Percentiles rank a stretch among this genome's conserved stretches.
Evolutionary conservation across 1,140 invertebrate genomes (phyloP).

Genomic region (Nixonia krombeini): DNA sequence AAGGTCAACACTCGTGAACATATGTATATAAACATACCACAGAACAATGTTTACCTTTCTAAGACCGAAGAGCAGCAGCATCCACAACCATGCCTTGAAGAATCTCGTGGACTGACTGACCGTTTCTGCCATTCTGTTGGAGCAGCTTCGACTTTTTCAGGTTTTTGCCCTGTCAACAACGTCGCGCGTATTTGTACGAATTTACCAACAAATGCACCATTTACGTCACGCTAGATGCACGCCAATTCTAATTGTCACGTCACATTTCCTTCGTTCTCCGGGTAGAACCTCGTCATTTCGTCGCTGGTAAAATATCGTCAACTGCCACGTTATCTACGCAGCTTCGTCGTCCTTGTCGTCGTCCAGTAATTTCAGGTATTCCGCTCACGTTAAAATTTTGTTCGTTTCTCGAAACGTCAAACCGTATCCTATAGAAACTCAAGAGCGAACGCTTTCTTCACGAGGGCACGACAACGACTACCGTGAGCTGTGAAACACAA

Average conservation of each 20-base stretch:
- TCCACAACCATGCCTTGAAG: background rate
- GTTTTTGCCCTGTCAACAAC: background rate
- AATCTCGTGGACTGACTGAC: background rate
- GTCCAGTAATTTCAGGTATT: background rate
- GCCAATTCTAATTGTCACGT: constrained; percentile 33
- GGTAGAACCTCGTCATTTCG: constrained; percentile 22
- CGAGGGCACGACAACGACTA: constrained; percentile 29
- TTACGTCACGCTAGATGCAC: constrained; percentile 29
- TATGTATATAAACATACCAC: background rate
- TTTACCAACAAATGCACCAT: constrained; percentile 19
- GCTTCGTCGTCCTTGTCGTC: background rate
- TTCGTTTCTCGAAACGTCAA: background rate
- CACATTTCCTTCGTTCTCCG: constrained; percentile 23
- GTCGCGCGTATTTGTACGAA: background rate
- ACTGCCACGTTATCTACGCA: too few relatives aligned
- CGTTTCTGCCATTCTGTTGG: background rate
- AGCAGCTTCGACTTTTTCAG: too few relatives aligned
- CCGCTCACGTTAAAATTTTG: background rate
- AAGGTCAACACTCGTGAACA: constrained; percentile 1
- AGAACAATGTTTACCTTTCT: constrained; percentile 1
- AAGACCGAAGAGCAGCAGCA: background rate
- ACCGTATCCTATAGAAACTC: background rate
- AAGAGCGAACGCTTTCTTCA: background rate
- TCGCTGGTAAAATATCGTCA: too few relatives aligned
- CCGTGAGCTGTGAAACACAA: constrained; percentile 5